Evolutionary conservation across 1,140 invertebrate species (phyloP), one percentile per base, ranked within the genome.

Genomic region (Leptinotarsa undecemlineata): DNA sequence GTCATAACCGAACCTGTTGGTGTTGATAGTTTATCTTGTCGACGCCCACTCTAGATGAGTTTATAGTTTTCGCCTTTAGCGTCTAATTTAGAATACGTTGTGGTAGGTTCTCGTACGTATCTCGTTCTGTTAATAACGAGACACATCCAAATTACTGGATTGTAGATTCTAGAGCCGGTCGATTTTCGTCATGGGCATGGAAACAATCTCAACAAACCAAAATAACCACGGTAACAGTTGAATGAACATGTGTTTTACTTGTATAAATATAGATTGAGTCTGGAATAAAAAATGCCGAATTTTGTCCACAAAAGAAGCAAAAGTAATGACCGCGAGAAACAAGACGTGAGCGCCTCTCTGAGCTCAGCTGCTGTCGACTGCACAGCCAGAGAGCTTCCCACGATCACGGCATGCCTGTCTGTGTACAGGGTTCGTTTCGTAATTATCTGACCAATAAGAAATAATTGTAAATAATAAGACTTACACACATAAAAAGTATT

Each of bases 381-480:
- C 78, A 76, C 79, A 81, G 80, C 76, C 80, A 75, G 78, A 79
- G 74, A 74, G 80, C 82, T 84, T 84, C 83, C 83, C 83, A 84
- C 83, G 83, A 84, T 84, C 80, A 77, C 78, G 73, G 80, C 81
- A 81, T 82, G 80, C 80, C 79, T 82, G 80, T 74, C 78, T 77
- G 78, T 82, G 80, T 81, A 82, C 79, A 83, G 79, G 80, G 80
- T 77, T 77, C 79, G 77, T 78, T 72, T 77, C 76, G 72, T 74
- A 75, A 78, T 71, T 76, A 73, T 71, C 67, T 64, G 33, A 33
- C 61, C 71, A 72, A 72, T 72, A 64, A 72, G 60, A 72, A 72
- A 68, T 68, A 67, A 73, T 73, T 67, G 42, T 21, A 64, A 51
- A 20, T 47, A 47, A 60, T 74, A 68, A 33, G n/a, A 5, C 51